Evolutionary conservation across 1,140 invertebrate species (phyloP).

Genomic region (Macrobrachium rosenbergii): DNA sequence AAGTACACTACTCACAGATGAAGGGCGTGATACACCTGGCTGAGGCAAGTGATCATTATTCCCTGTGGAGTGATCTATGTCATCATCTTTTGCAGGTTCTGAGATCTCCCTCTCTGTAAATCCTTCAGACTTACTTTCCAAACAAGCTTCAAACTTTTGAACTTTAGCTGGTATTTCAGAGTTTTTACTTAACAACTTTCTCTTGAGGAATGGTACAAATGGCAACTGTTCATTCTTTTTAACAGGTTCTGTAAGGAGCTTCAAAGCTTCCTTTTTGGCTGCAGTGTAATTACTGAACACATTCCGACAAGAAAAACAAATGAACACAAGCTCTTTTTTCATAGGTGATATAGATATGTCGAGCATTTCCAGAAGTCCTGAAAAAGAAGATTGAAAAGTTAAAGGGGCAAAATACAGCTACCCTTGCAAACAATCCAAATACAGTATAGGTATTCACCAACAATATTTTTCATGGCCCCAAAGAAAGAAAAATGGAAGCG

Average conservation of each 20-base stretch:
- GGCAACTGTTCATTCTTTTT: conserved; percentile 32
- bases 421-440: too few species aligned
- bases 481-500: too few species aligned
- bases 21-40: too few species aligned
- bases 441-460: too few species aligned
- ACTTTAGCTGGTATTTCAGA: conserved; percentile 33
- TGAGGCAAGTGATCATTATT: too few species aligned
- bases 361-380: conserved; percentile 53
- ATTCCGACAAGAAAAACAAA: conserved; percentile 39
- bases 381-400: neutral
- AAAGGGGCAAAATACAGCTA: too few species aligned
- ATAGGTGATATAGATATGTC: conserved; percentile 44
- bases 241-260: conserved; percentile 44
- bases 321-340: conserved; percentile 47
- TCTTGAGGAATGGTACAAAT: conserved; percentile 49
- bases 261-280: conserved; percentile 44
- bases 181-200: conserved; percentile 24
- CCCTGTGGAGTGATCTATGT: neutral
- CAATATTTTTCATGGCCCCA: too few species aligned
- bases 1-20: too few species aligned
- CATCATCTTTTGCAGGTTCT: neutral
- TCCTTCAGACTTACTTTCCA: neutral
- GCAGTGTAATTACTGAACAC: conserved; percentile 53
- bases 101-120: neutral
- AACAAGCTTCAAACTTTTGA: conserved; percentile 15